Base-by-base conservation (phyloP, 2,113 vertebrate genomes). In the Nanorana parkeri region DNA sequence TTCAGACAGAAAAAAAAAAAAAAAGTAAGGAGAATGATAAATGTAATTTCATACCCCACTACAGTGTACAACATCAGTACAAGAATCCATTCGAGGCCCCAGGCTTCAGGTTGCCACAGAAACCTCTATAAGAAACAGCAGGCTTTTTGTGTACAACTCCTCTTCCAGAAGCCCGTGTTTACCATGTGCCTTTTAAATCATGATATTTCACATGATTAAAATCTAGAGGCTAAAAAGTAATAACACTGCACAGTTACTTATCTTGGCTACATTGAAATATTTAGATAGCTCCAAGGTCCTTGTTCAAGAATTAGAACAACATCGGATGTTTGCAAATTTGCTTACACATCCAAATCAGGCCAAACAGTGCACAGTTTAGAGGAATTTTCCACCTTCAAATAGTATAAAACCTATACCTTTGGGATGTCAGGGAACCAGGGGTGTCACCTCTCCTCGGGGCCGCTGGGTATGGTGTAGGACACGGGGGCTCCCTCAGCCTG, bases 61-160 rank as follows among this genome's bases (percentile, higher is more conserved):
- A 67, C 60, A 66, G 28, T 67, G 76, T 78, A 65, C 47, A 23
- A 17, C 36, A 26, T 28, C 75, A 52, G 51, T 16, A 28, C 61
- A 55, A 28, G 72, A 23, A 55, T 28, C 26, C 63, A 66, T 67
- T 66, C 17, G 20, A 17, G 26, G 21, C 24, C 63, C 63, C 41
- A 24, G 76, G 76, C 54, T 78, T 52, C 63, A 63, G 52, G 51
- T 67, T 51, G 29, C 61, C 63, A 78, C 64, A 63, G 76, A 78
- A 78, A 78, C 76, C 21, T 13, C 24, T 66, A 66, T 32, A 54
- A 55, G 61, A 66, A 65, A 78, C 23, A 8, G 19, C 76, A 29
- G 20, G 61, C 76, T 77, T 66, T 29, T 54, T 21, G 58, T 77
- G 41, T 26, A 54, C 41, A n/a, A 26, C 4, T 17, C 23, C 28